Evolutionary conservation across 2,888 invertebrate species (phyloP), one percentile per base, ranked within the genome.

Genomic region (Halictus ligatus): DNA sequence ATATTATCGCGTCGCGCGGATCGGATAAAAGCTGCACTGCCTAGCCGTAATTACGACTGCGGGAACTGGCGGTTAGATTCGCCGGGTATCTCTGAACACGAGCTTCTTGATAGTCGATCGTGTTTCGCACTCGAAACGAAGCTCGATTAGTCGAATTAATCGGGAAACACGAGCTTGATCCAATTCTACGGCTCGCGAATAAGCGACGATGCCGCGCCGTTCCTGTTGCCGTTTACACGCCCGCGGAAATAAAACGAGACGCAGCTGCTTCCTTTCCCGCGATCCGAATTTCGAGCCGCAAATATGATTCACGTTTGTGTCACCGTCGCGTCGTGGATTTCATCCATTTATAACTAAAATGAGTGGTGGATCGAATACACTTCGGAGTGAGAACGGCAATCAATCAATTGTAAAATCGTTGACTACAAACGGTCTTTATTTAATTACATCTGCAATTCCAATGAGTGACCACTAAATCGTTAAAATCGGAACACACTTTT

Each of bases 71-170:
- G 25, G 13, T 25, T 60, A 12, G 13, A 2, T 25, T 25, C 13
- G 25, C 15, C 25, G 7, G 25, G 60, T 60, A 60, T 60, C 60
- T 7, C 25, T 15, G 60, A 60, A 60, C 60, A 25, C 60, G 25
- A 29, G 67, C 35, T 67, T 35, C 67, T 67, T 67, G 67, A 67
- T 67, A 29, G 67, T 67, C 35, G 10, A 29, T 35, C 67, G 29
- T 58, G 35, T 75, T 75, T 46, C 43, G 35, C 35, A 35, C 67
- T 67, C 67, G 67, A 35, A 67, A 67, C 67, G 35, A 60, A 60
- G 13, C 60, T 21, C 18, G 67, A 67, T 67, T 67, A 35, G 35
- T 35, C 35, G 67, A 35, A 67, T 67, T 67, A 67, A 35, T 67
- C 35, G 35, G 67, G 35, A 29, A 67, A 35, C 67, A 67, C 67